Evolutionary conservation across 2,797 vertebrate species (phyloP).

Genomic region (Myioborus melanocephalus): DNA sequence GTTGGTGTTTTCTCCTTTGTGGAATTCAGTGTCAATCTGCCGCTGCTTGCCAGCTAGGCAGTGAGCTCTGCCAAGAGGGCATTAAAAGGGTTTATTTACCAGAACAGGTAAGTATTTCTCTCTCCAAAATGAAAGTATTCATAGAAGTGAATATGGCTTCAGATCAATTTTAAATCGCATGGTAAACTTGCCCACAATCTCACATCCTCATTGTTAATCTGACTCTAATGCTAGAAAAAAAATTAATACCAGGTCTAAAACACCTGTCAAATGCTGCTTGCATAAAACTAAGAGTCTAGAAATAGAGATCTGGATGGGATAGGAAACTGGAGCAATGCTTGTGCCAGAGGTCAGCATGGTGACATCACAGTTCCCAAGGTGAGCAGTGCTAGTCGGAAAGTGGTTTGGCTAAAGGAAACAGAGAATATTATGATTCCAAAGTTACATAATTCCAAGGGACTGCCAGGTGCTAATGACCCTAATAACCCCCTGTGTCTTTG

Average conservation of each 20-base stretch:
- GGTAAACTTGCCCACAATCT: neutral
- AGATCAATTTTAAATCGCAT: constrained; percentile 6
- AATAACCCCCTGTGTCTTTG: neutral
- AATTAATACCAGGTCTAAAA: neutral
- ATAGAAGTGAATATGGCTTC: neutral
- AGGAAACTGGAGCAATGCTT: neutral
- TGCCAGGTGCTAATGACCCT: neutral
- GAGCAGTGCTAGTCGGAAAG: neutral
- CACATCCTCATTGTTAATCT: neutral
- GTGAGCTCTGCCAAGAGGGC: constrained; percentile 1
- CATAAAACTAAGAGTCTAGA: neutral
- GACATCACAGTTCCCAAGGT: neutral
- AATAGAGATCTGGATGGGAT: neutral
- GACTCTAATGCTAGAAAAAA: neutral
- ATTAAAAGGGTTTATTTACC: constrained; percentile 19
- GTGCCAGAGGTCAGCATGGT: neutral
- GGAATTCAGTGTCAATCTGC: constrained; percentile 67
- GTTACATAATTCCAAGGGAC: neutral
- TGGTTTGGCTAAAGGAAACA: neutral
- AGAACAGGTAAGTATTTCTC: constrained; percentile 52
- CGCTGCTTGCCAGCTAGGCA: constrained; percentile 45
- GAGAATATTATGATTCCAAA: neutral
- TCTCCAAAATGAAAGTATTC: constrained; percentile 24
- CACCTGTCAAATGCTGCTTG: neutral
- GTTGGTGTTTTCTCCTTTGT: constrained; percentile 44